A percentile compares a stretch with the other conserved stretches of the same genome.
Conservation (phyloP, 2,113 vertebrate species). For the Capreolus pygargus region DNA sequence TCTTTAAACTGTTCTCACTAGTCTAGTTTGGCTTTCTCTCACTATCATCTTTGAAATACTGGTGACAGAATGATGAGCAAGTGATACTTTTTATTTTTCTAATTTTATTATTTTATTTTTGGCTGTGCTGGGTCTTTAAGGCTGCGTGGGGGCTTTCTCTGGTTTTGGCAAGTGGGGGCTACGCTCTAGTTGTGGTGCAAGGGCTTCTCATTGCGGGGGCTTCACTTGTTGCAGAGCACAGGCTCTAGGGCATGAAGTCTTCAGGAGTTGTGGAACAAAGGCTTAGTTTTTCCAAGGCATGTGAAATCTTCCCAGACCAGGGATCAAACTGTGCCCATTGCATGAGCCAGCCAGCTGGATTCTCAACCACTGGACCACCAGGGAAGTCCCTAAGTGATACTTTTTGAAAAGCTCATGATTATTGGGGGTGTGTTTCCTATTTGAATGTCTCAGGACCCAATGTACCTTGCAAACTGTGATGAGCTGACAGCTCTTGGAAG, state of each 20-base stretch:
- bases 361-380: background rate
- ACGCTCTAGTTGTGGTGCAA: rapidly evolving
- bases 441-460: background rate
- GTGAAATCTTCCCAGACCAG: background rate
- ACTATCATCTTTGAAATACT: background rate
- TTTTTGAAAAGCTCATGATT: background rate
- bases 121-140: background rate
- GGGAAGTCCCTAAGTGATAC: background rate
- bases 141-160: background rate
- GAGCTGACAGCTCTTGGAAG: background rate
- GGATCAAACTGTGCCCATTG: background rate
- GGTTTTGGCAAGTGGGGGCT: background rate
- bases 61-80: background rate
- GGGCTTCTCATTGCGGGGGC: background rate
- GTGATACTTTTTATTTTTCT: background rate
- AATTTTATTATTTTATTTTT: background rate
- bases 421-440: background rate
- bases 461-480: background rate
- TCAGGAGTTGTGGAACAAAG: background rate
- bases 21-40: background rate
- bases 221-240: background rate
- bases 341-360: background rate
- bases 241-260: background rate
- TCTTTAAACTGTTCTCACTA: background rate
- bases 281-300: background rate